Percentiles rank a stretch among this genome's conserved stretches.
Conservation (phyloP, 1,140 invertebrate genomes). For the Tetramorium simillimum region DNA sequence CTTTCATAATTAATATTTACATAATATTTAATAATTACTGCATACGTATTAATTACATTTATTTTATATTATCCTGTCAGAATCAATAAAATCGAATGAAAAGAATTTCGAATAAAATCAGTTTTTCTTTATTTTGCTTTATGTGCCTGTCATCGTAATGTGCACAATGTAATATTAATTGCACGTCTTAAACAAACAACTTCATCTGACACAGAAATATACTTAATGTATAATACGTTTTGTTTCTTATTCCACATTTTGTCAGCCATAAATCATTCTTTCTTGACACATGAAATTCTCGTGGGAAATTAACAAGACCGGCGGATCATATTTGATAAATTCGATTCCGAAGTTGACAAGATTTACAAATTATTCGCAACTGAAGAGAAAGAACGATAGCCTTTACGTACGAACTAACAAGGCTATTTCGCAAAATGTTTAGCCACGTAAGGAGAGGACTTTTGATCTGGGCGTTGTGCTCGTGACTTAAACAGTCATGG, state of each 20-base stretch:
- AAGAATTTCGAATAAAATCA: background rate
- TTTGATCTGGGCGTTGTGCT: background rate
- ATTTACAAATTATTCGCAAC: background rate
- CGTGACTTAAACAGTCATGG: background rate
- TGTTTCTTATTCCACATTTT: slow-evolving; percentile 13
- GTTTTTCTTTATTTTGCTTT: background rate
- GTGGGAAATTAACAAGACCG: slow-evolving; percentile 34
- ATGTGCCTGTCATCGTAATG: background rate
- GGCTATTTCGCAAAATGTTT: background rate
- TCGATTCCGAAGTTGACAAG: slow-evolving; percentile 12
- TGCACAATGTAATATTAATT: slow-evolving; percentile 17
- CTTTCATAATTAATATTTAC: background rate
- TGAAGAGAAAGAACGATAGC: background rate
- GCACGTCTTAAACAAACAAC: background rate
- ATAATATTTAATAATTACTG: background rate
- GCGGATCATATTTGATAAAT: slow-evolving; percentile 22
- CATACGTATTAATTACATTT: background rate
- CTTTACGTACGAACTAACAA: background rate
- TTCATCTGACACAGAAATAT: background rate
- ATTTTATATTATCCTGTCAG: background rate
- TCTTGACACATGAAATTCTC: slow-evolving; percentile 3
- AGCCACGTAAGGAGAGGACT: background rate
- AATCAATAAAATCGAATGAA: background rate
- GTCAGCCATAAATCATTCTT: background rate
- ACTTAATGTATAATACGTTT: background rate